Percentiles rank a stretch among this genome's conserved stretches.
Evolutionary conservation across 2,797 vertebrate genomes (phyloP).

Genomic region (Lepus townsendii): DNA sequence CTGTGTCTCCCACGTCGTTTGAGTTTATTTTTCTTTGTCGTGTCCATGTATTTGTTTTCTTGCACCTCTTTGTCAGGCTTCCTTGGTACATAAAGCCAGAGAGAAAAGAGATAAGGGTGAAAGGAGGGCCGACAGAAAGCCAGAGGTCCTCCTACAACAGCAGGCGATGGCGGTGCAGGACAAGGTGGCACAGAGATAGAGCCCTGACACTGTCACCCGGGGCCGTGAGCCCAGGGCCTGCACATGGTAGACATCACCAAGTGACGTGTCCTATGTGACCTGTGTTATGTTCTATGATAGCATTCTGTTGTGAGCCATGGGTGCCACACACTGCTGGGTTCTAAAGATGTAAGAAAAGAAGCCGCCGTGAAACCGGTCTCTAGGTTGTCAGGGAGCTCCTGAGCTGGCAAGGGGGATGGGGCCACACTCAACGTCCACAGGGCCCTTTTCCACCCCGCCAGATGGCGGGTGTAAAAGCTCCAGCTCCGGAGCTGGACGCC

Average conservation of each 20-base stretch:
- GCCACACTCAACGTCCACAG: not conserved
- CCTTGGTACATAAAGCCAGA: not conserved
- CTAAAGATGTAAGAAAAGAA: not conserved
- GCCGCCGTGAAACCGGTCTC: not conserved
- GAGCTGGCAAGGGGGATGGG: not conserved
- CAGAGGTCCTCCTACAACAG: not conserved
- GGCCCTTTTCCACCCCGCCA: no score
- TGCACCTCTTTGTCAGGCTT: not conserved
- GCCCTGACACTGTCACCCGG: not conserved
- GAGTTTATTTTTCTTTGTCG: not conserved
- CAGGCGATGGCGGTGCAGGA: not conserved
- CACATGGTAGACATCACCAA: not conserved
- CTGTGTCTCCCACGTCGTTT: no score
- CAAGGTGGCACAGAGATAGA: rapidly evolving
- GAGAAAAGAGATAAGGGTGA: not conserved
- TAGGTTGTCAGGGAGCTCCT: not conserved
- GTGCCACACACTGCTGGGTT: not conserved
- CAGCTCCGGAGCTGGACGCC: no score
- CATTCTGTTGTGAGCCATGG: not conserved
- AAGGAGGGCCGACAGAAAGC: not conserved
- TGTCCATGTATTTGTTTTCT: not conserved
- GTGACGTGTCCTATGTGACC: not conserved
- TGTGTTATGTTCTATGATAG: not conserved
- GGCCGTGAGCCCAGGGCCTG: not conserved
- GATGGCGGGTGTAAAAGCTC: no score